Percentiles rank a stretch among this genome's conserved stretches.
phyloP scores from a whole-genome alignment of 1,140 invertebrate genomes.

The Ooceraea biroi region DNA sequence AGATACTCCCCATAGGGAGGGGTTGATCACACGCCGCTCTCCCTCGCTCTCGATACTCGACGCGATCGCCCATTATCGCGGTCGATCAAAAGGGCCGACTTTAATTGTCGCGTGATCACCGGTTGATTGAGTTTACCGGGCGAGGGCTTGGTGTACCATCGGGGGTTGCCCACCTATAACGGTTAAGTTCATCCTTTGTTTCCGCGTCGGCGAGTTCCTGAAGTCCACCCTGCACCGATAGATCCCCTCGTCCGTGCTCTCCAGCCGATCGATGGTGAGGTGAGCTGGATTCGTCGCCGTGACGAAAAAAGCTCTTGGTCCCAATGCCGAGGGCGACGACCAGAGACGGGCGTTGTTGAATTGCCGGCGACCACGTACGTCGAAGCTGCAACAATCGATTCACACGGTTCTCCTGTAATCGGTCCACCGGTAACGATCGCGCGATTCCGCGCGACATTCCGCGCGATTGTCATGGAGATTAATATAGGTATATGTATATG shows the following conservation, averaged over 20 bases:
- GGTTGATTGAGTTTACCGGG: conserved; percentile 50
- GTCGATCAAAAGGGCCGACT: conserved; percentile 45
- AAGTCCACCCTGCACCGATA: conserved; percentile 89
- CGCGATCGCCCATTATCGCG: conserved; percentile 34
- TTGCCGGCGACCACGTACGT: conserved; percentile 81
- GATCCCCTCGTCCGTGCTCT: conserved; percentile 86
- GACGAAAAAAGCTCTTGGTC: conserved; percentile 85
- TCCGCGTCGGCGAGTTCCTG: conserved; percentile 87
- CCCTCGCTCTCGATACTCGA: conserved; percentile 47
- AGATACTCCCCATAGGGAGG: too few species aligned
- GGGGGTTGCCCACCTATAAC: conserved; percentile 86
- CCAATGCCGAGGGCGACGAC: conserved; percentile 83
- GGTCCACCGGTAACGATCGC: background rate
- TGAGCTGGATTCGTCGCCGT: conserved; percentile 85
- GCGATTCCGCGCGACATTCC: too few species aligned
- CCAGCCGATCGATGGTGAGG: conserved; percentile 86
- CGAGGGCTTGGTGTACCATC: too few species aligned
- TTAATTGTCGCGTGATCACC: conserved; percentile 54
- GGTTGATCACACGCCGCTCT: conserved; percentile 26
- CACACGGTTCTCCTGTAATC: background rate
- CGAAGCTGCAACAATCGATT: conserved; percentile 81
- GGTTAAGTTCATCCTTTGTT: conserved; percentile 87
- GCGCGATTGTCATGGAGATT: conserved; percentile 12
- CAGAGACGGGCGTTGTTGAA: conserved; percentile 80
- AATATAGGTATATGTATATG: background rate